These are phyloP conservation scores for Lytechinus variegatus DNA, from an alignment of 35 echinoderm and acorn worm species.

Conservation along the genomic window DNA sequence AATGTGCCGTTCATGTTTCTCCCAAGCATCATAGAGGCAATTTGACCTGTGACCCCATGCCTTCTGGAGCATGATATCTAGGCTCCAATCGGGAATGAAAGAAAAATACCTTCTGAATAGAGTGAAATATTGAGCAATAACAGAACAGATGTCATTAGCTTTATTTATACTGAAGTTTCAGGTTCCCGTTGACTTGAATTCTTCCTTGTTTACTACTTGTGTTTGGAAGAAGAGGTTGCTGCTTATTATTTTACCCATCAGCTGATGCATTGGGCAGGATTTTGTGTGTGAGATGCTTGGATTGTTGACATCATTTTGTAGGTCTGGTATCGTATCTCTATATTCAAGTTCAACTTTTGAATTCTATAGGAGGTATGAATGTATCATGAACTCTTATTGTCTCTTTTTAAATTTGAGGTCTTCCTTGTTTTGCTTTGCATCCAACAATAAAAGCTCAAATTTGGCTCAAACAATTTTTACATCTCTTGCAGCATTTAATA, in stretches of 20 bases:
- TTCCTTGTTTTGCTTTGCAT: background rate
- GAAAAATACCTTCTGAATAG: slow-evolving; percentile 13
- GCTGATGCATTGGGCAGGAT: too few species aligned
- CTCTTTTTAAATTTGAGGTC: background rate
- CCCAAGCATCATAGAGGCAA: background rate
- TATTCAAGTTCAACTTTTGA: too few species aligned
- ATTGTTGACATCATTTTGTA: too few species aligned
- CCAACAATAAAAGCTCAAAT: background rate
- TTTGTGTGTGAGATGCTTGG: too few species aligned
- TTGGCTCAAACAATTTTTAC: background rate
- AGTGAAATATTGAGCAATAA: background rate
- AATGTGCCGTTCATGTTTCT: background rate
- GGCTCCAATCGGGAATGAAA: background rate
- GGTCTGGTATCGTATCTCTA: too few species aligned
- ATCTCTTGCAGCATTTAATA: background rate
- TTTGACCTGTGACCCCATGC: background rate
- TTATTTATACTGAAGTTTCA: background rate
- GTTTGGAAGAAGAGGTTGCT: too few species aligned
- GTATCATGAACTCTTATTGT: too few species aligned
- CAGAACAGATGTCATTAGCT: background rate
- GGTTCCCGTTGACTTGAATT: background rate
- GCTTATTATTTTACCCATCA: too few species aligned
- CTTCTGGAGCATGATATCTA: background rate
- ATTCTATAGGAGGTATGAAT: too few species aligned
- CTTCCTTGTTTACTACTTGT: too few species aligned